Percentiles rank a stretch among this genome's conserved stretches.
Evolutionary conservation across 1,140 invertebrate species (phyloP).

Genomic region (Platyscapa corneri): DNA sequence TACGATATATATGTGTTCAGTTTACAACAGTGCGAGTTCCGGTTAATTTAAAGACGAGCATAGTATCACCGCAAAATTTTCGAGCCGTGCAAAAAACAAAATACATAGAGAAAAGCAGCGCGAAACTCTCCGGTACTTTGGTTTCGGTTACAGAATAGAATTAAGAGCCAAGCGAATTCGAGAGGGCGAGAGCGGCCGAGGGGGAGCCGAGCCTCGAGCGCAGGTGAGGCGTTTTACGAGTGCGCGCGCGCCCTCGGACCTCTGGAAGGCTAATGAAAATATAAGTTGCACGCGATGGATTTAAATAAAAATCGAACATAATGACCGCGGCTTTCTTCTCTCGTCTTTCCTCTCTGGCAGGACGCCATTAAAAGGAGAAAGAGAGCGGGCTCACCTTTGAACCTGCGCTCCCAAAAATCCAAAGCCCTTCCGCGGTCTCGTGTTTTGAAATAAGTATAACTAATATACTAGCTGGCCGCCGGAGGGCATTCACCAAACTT

Average conservation of each 20-base stretch:
- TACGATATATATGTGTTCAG: conserved; percentile 36
- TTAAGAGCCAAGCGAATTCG: conserved; percentile 34
- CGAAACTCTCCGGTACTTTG: conserved; percentile 29
- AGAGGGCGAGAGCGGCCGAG: conserved; percentile 39
- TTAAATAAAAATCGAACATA: conserved; percentile 67
- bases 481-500: conserved; percentile 65
- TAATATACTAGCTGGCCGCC: conserved; percentile 65
- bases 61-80: conserved; percentile 31
- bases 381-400: conserved; percentile 60
- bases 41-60: conserved; percentile 53
- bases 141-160: conserved; percentile 48
- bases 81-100: conserved; percentile 36
- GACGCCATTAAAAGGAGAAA: conserved; percentile 58
- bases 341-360: conserved; percentile 51
- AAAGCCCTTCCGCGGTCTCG: not conserved
- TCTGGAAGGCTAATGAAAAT: conserved; percentile 70
- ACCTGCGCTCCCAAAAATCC: conserved; percentile 14
- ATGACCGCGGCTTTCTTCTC: conserved; percentile 44
- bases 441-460: conserved; percentile 72
- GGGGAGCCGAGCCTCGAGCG: conserved; percentile 58
- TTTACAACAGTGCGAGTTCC: conserved; percentile 49
- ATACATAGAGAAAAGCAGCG: conserved; percentile 41
- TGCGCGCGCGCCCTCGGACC: conserved; percentile 48
- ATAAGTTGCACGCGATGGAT: conserved; percentile 72
- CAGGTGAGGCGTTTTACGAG: conserved; percentile 68